Conservation (phyloP, 53 echinoderm and acorn worm genomes). For the Pentamera pediparva region DNA sequence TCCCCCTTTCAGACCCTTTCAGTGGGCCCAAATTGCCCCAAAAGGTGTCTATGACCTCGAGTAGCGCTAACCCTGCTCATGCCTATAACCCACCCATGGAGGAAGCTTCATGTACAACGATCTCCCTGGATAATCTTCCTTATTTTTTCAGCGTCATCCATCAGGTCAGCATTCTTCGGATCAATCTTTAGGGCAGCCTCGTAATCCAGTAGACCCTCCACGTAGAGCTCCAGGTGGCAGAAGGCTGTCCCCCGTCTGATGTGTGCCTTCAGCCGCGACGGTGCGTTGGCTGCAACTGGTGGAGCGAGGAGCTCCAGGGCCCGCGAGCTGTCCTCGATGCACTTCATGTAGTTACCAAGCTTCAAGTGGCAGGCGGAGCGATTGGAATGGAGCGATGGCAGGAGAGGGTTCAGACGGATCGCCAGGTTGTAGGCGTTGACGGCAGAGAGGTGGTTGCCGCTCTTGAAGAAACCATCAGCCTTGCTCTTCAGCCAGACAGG, state of each 20-base stretch:
- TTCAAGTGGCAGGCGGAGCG: conserved; percentile 92
- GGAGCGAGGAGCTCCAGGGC: conserved; percentile 86
- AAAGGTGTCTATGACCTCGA: too few species aligned
- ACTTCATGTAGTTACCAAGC: conserved; percentile 91
- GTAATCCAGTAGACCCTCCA: conserved; percentile 94
- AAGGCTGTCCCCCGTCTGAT: conserved; percentile 88
- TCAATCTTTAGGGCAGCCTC: conserved; percentile 93
- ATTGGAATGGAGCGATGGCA: conserved; percentile 90
- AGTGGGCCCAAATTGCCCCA: too few species aligned
- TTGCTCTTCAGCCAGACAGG: conserved; percentile 92
- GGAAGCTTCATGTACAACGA: too few species aligned
- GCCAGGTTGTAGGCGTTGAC: conserved; percentile 97
- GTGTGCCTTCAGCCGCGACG: conserved; percentile 74
- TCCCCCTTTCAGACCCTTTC: too few species aligned
- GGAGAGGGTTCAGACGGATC: conserved; percentile 65
- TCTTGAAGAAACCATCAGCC: conserved; percentile 92
- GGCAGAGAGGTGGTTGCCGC: conserved; percentile 83
- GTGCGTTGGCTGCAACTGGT: conserved; percentile 80
- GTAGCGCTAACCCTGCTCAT: too few species aligned
- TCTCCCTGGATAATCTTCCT: conserved; percentile 73
- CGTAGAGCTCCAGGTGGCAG: conserved; percentile 91
- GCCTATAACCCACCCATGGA: too few species aligned
- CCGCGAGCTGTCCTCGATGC: conserved; percentile 91
- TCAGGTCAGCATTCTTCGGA: conserved; percentile 61
- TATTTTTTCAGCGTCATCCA: conserved; percentile 68